Percentiles rank a stretch among this genome's conserved stretches.
phyloP scores from a whole-genome alignment of 2,888 invertebrate genomes.

The Agonopterix heracliana region DNA sequence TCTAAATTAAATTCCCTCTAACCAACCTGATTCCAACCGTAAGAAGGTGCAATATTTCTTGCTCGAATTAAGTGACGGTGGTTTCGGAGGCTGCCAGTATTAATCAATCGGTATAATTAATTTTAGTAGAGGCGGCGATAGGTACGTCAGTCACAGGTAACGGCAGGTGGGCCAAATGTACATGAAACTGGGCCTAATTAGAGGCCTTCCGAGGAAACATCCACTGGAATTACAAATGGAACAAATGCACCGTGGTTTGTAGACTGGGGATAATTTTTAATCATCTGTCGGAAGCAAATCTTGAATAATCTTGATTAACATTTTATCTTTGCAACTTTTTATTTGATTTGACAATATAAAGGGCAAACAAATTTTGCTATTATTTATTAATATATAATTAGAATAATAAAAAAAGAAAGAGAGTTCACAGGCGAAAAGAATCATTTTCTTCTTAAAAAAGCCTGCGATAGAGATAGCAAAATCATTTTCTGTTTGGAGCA shows the following conservation, averaged over 20 bases:
- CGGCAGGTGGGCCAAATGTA: slow-evolving; percentile 71
- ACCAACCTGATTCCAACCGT: not conserved
- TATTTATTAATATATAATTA: no score
- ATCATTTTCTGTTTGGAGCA: no score
- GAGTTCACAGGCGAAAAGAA: no score
- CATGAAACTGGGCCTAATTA: slow-evolving; percentile 63
- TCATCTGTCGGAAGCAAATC: not conserved
- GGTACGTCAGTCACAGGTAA: slow-evolving; percentile 55
- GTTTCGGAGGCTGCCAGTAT: slow-evolving; percentile 38
- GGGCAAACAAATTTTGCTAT: no score
- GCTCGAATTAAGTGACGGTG: slow-evolving; percentile 53
- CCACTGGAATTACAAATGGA: slow-evolving; percentile 32
- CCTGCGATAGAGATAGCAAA: no score
- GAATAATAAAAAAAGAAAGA: no score
- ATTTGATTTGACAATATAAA: no score
- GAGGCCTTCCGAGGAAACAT: slow-evolving; percentile 37
- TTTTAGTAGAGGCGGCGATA: slow-evolving; percentile 55
- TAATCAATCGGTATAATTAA: slow-evolving; percentile 71
- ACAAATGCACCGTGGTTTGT: slow-evolving; percentile 38
- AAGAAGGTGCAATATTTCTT: slow-evolving; percentile 38
- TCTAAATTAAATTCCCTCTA: no score
- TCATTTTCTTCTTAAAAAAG: no score
- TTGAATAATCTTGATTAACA: not conserved
- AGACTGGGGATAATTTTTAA: not conserved
- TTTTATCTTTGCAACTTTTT: no score